A percentile compares a stretch with the other conserved stretches of the same genome.
Conservation (phyloP, 2,888 invertebrate genomes). For the Rhodophaea formosa region DNA sequence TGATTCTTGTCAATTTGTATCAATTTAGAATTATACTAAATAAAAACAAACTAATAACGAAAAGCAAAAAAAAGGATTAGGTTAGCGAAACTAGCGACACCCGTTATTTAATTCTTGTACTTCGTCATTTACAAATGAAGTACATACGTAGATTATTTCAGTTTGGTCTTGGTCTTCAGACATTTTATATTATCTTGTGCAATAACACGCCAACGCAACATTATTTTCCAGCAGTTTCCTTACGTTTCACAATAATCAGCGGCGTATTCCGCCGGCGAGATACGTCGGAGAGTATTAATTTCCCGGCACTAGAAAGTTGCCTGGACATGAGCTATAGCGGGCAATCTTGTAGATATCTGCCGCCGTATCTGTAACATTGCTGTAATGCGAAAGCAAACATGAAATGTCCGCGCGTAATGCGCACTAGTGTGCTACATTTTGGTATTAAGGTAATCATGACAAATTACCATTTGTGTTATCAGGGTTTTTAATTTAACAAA, state of each 20-base stretch:
- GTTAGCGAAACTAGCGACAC: too few relatives aligned
- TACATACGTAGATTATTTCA: too few relatives aligned
- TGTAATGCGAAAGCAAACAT: neutral
- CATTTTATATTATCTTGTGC: neutral
- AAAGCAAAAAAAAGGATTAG: too few relatives aligned
- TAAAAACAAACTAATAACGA: too few relatives aligned
- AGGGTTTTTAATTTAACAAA: too few relatives aligned
- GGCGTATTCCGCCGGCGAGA: slow-evolving; percentile 35
- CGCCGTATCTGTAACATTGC: slow-evolving; percentile 13
- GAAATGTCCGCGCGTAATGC: neutral
- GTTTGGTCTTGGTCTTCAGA: too few relatives aligned
- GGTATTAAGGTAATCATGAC: neutral
- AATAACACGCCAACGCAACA: neutral
- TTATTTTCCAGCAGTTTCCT: slow-evolving; percentile 31
- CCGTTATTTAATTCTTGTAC: too few relatives aligned
- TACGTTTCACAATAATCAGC: slow-evolving; percentile 26
- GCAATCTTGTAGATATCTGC: slow-evolving; percentile 6
- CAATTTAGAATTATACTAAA: too few relatives aligned
- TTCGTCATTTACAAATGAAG: too few relatives aligned
- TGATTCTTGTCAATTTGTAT: too few relatives aligned
- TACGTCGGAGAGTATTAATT: slow-evolving; percentile 63
- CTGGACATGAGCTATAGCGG: slow-evolving; percentile 26
- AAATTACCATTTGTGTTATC: too few relatives aligned
- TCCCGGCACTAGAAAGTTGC: slow-evolving; percentile 60
- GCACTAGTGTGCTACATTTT: neutral